Evolutionary conservation across 2,113 vertebrate genomes (phyloP).

Genomic region (Entomyzon cyanotis): DNA sequence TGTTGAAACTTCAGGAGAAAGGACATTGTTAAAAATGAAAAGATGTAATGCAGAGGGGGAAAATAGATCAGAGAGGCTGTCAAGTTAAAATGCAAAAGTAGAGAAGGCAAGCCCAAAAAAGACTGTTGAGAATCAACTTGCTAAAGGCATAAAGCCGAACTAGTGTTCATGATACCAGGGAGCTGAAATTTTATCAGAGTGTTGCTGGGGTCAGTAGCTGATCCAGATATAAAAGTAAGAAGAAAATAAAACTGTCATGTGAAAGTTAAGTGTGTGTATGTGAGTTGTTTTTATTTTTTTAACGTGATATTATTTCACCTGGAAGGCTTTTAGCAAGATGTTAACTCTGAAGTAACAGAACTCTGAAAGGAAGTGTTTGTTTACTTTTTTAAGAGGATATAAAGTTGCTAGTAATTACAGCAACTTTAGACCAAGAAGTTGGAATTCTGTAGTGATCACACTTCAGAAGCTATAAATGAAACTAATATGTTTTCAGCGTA

Average conservation of each 20-base stretch:
- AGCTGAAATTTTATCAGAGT: background rate
- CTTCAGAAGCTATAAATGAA: background rate
- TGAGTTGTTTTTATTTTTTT: fast-evolving
- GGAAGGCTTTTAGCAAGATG: background rate
- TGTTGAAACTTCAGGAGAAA: background rate
- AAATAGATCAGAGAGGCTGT: background rate
- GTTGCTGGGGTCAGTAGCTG: background rate
- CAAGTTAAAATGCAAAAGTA: background rate
- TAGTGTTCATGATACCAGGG: background rate
- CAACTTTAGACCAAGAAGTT: background rate
- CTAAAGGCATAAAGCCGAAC: background rate
- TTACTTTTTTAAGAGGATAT: background rate
- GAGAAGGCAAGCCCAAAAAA: background rate
- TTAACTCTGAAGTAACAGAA: background rate
- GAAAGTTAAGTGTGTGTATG: background rate
- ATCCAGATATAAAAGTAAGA: background rate
- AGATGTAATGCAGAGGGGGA: background rate
- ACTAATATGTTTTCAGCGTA: background rate
- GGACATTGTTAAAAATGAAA: background rate
- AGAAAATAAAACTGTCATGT: background rate
- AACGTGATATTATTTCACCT: background rate
- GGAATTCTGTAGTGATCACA: background rate
- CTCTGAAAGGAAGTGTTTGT: background rate
- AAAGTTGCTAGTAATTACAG: background rate
- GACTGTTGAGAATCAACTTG: background rate